Percentiles rank a stretch among this genome's conserved stretches.
phyloP scores from a whole-genome alignment of 2,888 invertebrate genomes.

The Trisateles emortualis region DNA sequence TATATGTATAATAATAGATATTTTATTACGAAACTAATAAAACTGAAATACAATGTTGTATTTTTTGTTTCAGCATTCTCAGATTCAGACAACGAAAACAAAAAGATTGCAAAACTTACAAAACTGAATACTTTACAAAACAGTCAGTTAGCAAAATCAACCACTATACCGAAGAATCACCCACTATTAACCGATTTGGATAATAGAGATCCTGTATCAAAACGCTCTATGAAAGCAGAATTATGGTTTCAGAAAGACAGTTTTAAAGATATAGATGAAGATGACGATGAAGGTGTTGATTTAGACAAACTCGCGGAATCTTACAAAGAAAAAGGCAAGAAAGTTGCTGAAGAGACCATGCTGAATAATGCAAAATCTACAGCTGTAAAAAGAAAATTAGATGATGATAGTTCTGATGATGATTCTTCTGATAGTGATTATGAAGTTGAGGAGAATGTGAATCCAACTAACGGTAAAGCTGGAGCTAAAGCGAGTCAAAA shows the following conservation, averaged over 20 bases:
- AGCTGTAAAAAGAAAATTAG: conserved; percentile 62
- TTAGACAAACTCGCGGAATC: conserved; percentile 92
- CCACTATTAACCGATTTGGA: conserved; percentile 94
- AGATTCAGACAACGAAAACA: conserved; percentile 87
- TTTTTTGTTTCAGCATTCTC: conserved; percentile 85
- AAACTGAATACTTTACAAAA: conserved; percentile 76
- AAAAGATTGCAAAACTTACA: conserved; percentile 73
- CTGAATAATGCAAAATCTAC: conserved; percentile 37
- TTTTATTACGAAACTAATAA: no score
- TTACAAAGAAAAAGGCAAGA: conserved; percentile 90
- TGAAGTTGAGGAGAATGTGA: conserved; percentile 74
- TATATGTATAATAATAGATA: no score
- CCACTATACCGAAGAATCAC: conserved; percentile 80
- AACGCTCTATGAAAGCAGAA: conserved; percentile 92
- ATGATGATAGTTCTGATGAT: conserved; percentile 76
- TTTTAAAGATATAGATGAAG: conserved; percentile 92
- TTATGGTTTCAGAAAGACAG: conserved; percentile 95
- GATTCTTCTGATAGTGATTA: conserved; percentile 82
- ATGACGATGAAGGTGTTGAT: conserved; percentile 95
- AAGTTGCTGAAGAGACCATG: conserved; percentile 61
- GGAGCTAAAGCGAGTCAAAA: conserved; percentile 61
- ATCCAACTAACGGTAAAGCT: conserved; percentile 50
- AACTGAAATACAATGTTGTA: no score
- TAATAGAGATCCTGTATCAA: conserved; percentile 90
- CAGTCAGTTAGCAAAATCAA: conserved; percentile 60